Evolutionary conservation across 2,888 invertebrate species (phyloP), one percentile per base, ranked within the genome.

Genomic region (Ophion ellenae): DNA sequence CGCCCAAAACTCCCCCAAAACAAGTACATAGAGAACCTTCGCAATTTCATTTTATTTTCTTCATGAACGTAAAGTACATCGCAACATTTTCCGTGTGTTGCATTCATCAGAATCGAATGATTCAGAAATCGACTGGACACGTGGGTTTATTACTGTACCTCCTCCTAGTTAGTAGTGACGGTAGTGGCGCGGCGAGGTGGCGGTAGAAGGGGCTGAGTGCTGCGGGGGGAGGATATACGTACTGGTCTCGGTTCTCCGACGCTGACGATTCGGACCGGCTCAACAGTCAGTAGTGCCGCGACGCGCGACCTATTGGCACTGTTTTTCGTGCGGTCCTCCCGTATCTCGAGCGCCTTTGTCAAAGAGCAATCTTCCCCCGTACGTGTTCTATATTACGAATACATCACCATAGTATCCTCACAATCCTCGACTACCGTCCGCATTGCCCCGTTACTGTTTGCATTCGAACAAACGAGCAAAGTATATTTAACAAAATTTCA

Each of bases 211-310:
- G 53, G 53, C 53, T 3, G 17, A 17, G 17, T 53, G 5, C 53
- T 17, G 2, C 14, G 53, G 53, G 17, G 14, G 17, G 17, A 14
- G 53, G 6, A 7, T 40, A 7, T 7, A 9, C 40, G 40, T 40
- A 40, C 40, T 40, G 24, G 47, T 47, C 20, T 24, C 69, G 73
- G 69, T 28, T 63, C 89, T 32, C 36, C 32, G 69, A 40, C 53
- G 86, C 83, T 71, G 76, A 84, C 86, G 77, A 84, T 83, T 82
- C 83, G 63, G 82, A 86, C 87, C 86, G 85, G 87, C 88, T 83
- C 87, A 40, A 76, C 76, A 83, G 64, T 90, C 92, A 93, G 93
- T 93, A 89, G 88, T 88, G 77, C 73, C 88, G 90, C 90, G 92
- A 88, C 91, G 91, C 90, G 93, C 92, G 90, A 90, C 89, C 88